phyloP scores from a whole-genome alignment of 2,888 invertebrate species.

The Phortica okadai region DNA sequence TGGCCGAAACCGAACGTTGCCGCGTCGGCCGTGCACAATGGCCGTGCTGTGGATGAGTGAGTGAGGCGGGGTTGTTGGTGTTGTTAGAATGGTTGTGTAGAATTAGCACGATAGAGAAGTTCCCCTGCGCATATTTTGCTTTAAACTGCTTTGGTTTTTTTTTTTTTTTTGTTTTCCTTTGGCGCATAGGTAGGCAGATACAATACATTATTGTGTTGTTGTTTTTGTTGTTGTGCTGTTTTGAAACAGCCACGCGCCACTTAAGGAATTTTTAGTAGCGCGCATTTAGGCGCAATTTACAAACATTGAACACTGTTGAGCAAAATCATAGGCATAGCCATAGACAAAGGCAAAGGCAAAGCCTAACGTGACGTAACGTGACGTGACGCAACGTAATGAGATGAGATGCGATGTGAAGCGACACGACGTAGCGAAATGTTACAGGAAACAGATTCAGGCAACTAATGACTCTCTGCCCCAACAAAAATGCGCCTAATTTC shows the following conservation, averaged over 20 bases:
- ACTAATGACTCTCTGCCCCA: background rate
- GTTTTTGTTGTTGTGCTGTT: conserved; percentile 11
- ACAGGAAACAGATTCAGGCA: conserved; percentile 10
- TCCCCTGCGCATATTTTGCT: conserved; percentile 26
- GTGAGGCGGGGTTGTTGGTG: background rate
- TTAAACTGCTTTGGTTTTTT: conserved; percentile 26
- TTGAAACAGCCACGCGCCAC: conserved; percentile 29
- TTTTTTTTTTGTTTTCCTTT: background rate
- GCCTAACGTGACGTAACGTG: background rate
- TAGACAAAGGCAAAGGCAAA: background rate
- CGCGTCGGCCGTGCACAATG: background rate
- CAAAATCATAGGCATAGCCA: conserved; percentile 26
- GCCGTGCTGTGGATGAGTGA: background rate
- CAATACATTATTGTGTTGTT: conserved; percentile 6
- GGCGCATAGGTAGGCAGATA: background rate
- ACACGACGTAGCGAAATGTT: background rate
- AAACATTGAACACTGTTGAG: conserved; percentile 34
- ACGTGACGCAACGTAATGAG: background rate
- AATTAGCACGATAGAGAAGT: background rate
- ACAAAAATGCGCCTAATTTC: conserved; percentile 52
- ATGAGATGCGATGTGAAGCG: background rate
- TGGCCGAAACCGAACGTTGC: conserved; percentile 10
- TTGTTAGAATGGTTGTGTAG: background rate
- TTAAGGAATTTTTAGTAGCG: conserved; percentile 46
- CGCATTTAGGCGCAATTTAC: conserved; percentile 49